phyloP scores from a whole-genome alignment of 1,140 invertebrate species.

The Penaeus chinensis region DNA sequence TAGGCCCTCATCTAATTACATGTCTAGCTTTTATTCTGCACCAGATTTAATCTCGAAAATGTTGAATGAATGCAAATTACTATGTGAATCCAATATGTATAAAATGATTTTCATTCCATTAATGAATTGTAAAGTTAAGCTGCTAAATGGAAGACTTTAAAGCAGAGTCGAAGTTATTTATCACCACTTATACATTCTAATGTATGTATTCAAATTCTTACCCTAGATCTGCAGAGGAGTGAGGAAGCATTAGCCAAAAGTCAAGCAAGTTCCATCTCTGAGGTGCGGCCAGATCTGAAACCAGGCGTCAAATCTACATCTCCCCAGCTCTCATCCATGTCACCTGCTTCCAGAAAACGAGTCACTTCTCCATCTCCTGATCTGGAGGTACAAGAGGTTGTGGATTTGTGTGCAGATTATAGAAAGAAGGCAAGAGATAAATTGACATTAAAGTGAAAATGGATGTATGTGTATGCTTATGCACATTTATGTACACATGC shows the following conservation, averaged over 20 bases:
- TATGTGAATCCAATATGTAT: too few relatives aligned
- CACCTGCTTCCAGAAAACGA: constrained; percentile 24
- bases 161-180: too few relatives aligned
- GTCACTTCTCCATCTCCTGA: constrained; percentile 23
- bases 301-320: constrained; percentile 6
- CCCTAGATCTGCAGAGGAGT: constrained; percentile 28
- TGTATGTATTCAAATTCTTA: background rate
- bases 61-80: too few relatives aligned
- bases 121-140: too few relatives aligned
- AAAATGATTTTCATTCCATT: too few relatives aligned
- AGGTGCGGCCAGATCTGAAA: background rate
- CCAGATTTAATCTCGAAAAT: too few relatives aligned
- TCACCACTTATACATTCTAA: too few relatives aligned
- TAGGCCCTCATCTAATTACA: too few relatives aligned
- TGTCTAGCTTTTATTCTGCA: too few relatives aligned
- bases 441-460: too few relatives aligned
- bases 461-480: background rate
- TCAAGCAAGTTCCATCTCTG: background rate
- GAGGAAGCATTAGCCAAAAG: constrained; percentile 13
- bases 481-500: background rate
- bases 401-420: background rate
- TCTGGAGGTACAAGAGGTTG: constrained; percentile 17
- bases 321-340: constrained; percentile 1
- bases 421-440: background rate
- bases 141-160: too few relatives aligned